These are phyloP conservation scores for Carassius auratus DNA, from an alignment of 2,113 vertebrate species.

Conservation along the genomic window DNA sequence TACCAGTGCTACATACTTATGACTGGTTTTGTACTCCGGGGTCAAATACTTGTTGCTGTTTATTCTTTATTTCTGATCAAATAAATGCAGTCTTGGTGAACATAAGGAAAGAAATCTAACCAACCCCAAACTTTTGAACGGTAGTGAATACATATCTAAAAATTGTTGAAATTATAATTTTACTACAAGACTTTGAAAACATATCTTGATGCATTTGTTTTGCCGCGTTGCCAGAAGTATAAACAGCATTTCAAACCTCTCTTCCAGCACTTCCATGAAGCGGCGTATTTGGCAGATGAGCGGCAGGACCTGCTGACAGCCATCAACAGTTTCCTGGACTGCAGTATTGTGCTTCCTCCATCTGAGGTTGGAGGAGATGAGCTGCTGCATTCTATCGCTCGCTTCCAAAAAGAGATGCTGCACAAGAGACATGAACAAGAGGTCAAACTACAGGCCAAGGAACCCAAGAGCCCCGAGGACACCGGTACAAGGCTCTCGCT, in stretches of 20 bases:
- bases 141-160: not conserved
- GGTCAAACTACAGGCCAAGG: slow-evolving; percentile 77
- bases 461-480: slow-evolving; percentile 86
- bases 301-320: slow-evolving; percentile 90
- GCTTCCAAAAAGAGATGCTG: slow-evolving; percentile 95
- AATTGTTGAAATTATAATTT: not conserved
- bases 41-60: too few relatives aligned
- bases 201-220: not conserved
- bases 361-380: slow-evolving; percentile 94
- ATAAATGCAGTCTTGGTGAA: not conserved
- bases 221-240: not conserved
- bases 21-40: too few relatives aligned
- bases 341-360: slow-evolving; percentile 94
- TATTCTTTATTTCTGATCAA: not conserved
- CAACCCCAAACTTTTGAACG: not conserved
- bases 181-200: not conserved
- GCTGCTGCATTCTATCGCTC: slow-evolving; percentile 89
- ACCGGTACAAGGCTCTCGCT: slow-evolving; percentile 76
- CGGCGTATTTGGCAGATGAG: slow-evolving; percentile 91
- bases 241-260: not conserved
- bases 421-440: slow-evolving; percentile 90
- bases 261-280: slow-evolving; percentile 91
- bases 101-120: not conserved
- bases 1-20: too few relatives aligned
- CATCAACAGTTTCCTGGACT: slow-evolving; percentile 97